Percentiles rank a stretch among this genome's conserved stretches.
These are phyloP conservation scores for Myocastor coypus DNA, from an alignment of 2,113 vertebrate genomes.

Conservation along the genomic window DNA sequence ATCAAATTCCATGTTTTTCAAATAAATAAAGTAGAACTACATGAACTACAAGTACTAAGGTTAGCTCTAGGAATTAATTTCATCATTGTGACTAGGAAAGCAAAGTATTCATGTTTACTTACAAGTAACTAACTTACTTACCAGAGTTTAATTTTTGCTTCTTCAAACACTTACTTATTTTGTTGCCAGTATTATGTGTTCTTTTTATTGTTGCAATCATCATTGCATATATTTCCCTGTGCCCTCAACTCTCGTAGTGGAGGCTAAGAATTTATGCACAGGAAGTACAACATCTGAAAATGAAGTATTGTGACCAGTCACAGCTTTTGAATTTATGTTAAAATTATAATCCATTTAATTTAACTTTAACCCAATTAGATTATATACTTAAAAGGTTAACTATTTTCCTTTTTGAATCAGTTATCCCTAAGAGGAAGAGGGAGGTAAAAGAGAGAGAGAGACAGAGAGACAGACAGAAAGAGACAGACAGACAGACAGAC, in stretches of 20 bases:
- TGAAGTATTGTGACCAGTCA: not conserved
- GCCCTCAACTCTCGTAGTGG: not conserved
- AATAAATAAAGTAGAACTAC: not conserved
- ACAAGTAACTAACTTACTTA: not conserved
- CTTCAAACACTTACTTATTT: not conserved
- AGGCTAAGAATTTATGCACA: not conserved
- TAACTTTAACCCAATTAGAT: not conserved
- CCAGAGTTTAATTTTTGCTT: not conserved
- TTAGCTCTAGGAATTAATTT: not conserved
- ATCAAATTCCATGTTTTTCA: not conserved
- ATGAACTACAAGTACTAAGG: not conserved
- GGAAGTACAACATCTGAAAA: not conserved
- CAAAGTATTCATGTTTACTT: slow-evolving; percentile 20
- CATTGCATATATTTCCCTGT: not conserved
- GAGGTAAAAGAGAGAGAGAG: not conserved
- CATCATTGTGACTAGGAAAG: not conserved
- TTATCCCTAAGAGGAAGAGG: not conserved
- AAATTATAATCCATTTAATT: not conserved
- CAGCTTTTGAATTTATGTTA: not conserved
- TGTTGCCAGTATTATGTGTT: not conserved
- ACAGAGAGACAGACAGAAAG: not conserved
- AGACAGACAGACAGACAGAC: not conserved
- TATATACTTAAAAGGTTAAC: not conserved
- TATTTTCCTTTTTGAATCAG: not conserved
- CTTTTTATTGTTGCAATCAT: not conserved